Evolutionary conservation across 2,113 vertebrate species (phyloP), one percentile per base, ranked within the genome.

Genomic region (Pteronura brasiliensis): DNA sequence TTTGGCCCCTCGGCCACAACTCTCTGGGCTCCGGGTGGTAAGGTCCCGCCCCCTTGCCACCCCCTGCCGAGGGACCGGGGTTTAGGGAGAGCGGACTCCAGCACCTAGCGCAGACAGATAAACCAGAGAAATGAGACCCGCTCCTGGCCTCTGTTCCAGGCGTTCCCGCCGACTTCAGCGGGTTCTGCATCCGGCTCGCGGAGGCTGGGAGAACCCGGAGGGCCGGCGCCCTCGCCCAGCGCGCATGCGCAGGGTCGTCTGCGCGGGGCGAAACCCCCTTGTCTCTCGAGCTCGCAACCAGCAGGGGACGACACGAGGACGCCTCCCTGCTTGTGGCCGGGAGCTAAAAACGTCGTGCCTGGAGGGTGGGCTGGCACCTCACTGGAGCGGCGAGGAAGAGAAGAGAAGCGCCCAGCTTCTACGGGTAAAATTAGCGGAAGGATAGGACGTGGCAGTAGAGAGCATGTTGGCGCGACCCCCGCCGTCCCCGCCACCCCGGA

Each of bases 131-230:
- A 29, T 23, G 65, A 71, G 27, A 42, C 96, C 8, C 2, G 23
- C 3, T 57, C 67, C 59, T 55, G 29, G 20, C 31, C 57, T 76
- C n/a, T 5, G 8, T 44, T 47, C 1, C 49, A 34, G 25, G 57
- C 6, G 25, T 12, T 3, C 27, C 36, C 0, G 21, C 4, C 59
- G 17, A 20, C n/a, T 3, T 57, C n/a, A 14, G 11, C 29, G 2
- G 1, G 7, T 13, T 36, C 81, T 4, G 15, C 29, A 49, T 17
- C 52, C 49, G 4, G 7, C 21, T 11, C 27, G 0, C 1, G 4
- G 13, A 0, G 13, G 11, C 5, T 0, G 1, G 1, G 0, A 25
- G 39, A 15, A 47, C 18, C 0, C 0, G 3, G 25, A 7, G 14
- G 1, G 1, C 17, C 0, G 1, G 15, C 4, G 3, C 12, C 14